These are phyloP conservation scores for Morone chrysops DNA, from an alignment of 2,113 vertebrate species.

Conservation along the genomic window DNA sequence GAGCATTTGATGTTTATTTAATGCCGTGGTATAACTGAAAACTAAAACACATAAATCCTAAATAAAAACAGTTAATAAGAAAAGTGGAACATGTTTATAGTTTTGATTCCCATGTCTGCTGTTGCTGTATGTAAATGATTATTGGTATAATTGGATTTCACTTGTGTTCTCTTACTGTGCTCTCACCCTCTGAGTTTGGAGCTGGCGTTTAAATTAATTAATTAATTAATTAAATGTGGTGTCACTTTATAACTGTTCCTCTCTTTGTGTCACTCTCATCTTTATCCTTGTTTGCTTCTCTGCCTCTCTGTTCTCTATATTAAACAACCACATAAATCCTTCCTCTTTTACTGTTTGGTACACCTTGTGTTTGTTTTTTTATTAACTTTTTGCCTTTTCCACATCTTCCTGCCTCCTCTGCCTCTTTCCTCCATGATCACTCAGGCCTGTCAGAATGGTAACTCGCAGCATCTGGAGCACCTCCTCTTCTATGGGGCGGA, in stretches of 20 bases:
- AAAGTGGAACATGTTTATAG: neutral
- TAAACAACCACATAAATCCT: conserved; percentile 22
- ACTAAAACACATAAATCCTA: neutral
- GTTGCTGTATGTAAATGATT: neutral
- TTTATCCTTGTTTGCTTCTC: conserved; percentile 14
- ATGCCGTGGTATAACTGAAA: neutral
- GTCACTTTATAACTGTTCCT: conserved; percentile 42
- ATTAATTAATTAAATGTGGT: conserved; percentile 74
- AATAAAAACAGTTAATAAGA: neutral
- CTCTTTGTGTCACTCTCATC: conserved; percentile 22
- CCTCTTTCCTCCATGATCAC: conserved; percentile 31
- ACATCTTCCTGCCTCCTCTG: neutral
- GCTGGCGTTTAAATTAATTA: no score
- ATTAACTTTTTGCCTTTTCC: neutral
- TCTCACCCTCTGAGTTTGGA: conserved; percentile 49
- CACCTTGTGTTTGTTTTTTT: neutral
- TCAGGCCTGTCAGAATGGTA: conserved; percentile 88
- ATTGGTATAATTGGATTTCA: conserved; percentile 12
- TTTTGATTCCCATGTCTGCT: neutral
- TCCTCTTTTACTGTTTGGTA: neutral
- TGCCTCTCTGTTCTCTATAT: neutral
- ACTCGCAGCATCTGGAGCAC: conserved; percentile 93
- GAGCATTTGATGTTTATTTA: neutral
- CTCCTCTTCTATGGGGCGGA: conserved; percentile 94
- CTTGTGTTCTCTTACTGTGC: conserved; percentile 29